Evolutionary conservation across 2,797 vertebrate species (phyloP), one percentile per base, ranked within the genome.

Genomic region (Lateolabrax maculatus): DNA sequence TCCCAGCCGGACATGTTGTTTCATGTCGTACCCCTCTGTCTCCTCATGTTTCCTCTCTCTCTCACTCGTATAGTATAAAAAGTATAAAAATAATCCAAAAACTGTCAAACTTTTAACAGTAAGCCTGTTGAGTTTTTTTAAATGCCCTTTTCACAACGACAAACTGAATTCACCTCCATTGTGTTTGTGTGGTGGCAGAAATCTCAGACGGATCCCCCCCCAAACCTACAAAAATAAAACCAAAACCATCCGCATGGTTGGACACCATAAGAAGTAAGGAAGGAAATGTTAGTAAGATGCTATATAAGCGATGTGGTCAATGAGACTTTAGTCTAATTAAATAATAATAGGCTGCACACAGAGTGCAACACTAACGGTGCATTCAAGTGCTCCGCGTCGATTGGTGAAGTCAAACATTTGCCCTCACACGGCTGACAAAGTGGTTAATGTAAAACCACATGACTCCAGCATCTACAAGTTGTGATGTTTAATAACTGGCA

Each of bases 121-220:
- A 37, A 31, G 37, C 29, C 39, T 31, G 41, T 31, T 2, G n/a
- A 49, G 15, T 13, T 69, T 69, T n/a, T 69, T 69, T n/a, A 56
- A 57, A 56, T 65, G 11, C 3, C 2, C 13, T 25, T 34, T 41
- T 44, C 3, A 7, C 73, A 52, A 10, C 6, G 49, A 63, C 66
- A 41, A 29, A 74, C 36, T 68, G 25, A 61, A 51, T 53, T 69
- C 56, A 9, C 5, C 8, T 58, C 44, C 25, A 6, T 12, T 39
- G 43, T 49, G 58, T 77, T n/a, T n/a, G n/a, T n/a, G n/a, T n/a
- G n/a, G n/a, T n/a, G n/a, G 10, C 53, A 31, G 44, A 53, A 53
- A 53, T 67, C 51, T 61, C 11, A 34, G 53, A 70, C 29, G 3
- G 29, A 25, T 8, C 1, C 1, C 25, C 34, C 15, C n/a, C n/a